Conservation (phyloP, 2,113 vertebrate genomes). For the Acrocephalus kingi region DNA sequence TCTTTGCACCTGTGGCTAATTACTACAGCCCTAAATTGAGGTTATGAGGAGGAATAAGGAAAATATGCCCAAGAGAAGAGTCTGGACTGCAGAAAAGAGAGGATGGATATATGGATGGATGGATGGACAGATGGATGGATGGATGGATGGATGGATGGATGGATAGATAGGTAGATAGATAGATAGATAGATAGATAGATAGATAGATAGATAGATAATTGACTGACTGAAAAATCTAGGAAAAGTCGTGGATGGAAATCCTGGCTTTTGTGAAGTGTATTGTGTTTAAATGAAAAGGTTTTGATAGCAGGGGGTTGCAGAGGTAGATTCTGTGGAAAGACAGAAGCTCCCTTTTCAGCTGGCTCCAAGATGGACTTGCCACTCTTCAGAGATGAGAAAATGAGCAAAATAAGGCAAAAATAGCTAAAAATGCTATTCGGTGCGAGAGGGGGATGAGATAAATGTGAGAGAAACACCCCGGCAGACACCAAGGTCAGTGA, state of each 20-base stretch:
- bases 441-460: neutral
- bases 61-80: neutral
- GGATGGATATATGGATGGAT: neutral
- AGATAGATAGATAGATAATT: neutral
- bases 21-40: neutral
- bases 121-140: neutral
- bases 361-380: fast-evolving
- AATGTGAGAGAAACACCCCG: neutral
- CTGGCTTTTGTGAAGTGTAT: neutral
- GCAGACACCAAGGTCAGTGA: neutral
- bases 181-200: neutral
- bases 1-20: conserved; percentile 7
- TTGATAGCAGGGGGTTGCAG: fast-evolving
- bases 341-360: neutral
- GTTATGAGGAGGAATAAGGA: neutral
- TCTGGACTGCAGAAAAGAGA: neutral
- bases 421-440: neutral
- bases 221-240: neutral
- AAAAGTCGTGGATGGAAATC: neutral
- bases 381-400: neutral
- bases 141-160: neutral
- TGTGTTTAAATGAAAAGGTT: neutral
- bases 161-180: too few relatives aligned
- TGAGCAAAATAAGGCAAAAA: neutral
- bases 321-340: neutral